Evolutionary conservation across 2,888 invertebrate genomes (phyloP).

Genomic region (Galerucella pusilla): DNA sequence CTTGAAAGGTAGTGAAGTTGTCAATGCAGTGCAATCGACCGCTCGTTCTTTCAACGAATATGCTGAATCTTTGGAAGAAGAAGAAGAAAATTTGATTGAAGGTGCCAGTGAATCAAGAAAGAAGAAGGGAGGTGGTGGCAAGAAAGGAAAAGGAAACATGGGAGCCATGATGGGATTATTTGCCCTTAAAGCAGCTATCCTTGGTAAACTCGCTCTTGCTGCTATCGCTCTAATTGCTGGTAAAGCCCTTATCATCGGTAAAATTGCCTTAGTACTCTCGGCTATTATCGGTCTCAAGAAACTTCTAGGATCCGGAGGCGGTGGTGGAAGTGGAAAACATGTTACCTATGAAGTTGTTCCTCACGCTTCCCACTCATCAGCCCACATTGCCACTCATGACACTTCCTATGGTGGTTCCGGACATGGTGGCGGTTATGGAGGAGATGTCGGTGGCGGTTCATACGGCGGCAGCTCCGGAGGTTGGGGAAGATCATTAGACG

Average conservation of each 20-base stretch:
- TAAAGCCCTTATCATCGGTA: conserved; percentile 85
- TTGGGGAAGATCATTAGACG: conserved; percentile 82
- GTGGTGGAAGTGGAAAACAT: conserved; percentile 74
- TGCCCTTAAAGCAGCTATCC: conserved; percentile 82
- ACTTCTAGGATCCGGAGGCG: conserved; percentile 76
- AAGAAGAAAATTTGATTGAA: conserved; percentile 67
- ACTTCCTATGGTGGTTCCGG: conserved; percentile 63
- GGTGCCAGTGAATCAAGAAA: conserved; percentile 75
- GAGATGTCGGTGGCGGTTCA: conserved; percentile 65
- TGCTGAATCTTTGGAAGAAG: conserved; percentile 73
- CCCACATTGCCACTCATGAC: conserved; percentile 78
- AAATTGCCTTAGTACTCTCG: conserved; percentile 84
- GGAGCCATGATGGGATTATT: conserved; percentile 81
- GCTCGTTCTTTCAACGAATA: conserved; percentile 84
- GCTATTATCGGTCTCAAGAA: conserved; percentile 88
- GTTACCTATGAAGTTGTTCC: conserved; percentile 90
- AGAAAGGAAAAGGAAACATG: conserved; percentile 82
- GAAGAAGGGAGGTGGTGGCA: conserved; percentile 71
- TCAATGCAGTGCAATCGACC: conserved; percentile 81
- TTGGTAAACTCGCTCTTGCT: conserved; percentile 82
- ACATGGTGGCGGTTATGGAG: conserved; percentile 69
- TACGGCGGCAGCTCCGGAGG: conserved; percentile 72
- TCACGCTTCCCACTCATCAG: conserved; percentile 82
- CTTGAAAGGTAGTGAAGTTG: conserved; percentile 85
- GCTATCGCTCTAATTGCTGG: conserved; percentile 88